Evolutionary conservation across 92 coral and sea anemone genomes (phyloP), one percentile per base, ranked within the genome.

Genomic region (Zoanthus sociatus): DNA sequence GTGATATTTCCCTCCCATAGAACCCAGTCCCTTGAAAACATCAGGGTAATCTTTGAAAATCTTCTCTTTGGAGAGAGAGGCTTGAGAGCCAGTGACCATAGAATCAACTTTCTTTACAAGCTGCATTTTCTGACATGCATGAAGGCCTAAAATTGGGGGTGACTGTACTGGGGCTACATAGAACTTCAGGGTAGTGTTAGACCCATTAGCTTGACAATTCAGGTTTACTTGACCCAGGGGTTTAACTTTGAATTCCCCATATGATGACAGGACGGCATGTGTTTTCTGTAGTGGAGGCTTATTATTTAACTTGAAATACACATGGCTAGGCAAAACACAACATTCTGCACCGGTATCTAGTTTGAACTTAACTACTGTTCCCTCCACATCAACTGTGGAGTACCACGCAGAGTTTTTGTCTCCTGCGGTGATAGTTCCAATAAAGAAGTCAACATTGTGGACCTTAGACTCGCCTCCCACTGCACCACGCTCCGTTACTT

Each of bases 191-290:
- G 53, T 6, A 26, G 1, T 13, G 26, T 67, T 71, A 33, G 30
- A 21, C 6, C 68, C 71, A 44, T 32, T 78, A 31, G 64, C 64
- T 73, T 72, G 53, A 88, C 90, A 21, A 7, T 20, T 21, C 30
- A 79, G 56, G 66, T 73, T 79, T 51, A 87, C 72, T 79, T 20
- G 55, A 14, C 86, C 86, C 77, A 77, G 56, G 60, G 86, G 90
- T 56, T 87, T 87, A 17, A 78, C 87, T 37, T 37, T 37, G 42
- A 37, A 37, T 37, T 37, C 42, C 42, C 42, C 67, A 79, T 87
- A 79, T 17, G 87, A 72, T n/a, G 68, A 79, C 58, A 87, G 83
- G 77, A 88, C 75, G n/a, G 84, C 82, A 20, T 84, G 78, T 66
- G 90, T 79, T 21, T 79, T 70, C 74, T 18, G 44, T 8, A 79